Base-by-base conservation (phyloP, 2,797 vertebrate species). In the Fistularia commersonii region DNA sequence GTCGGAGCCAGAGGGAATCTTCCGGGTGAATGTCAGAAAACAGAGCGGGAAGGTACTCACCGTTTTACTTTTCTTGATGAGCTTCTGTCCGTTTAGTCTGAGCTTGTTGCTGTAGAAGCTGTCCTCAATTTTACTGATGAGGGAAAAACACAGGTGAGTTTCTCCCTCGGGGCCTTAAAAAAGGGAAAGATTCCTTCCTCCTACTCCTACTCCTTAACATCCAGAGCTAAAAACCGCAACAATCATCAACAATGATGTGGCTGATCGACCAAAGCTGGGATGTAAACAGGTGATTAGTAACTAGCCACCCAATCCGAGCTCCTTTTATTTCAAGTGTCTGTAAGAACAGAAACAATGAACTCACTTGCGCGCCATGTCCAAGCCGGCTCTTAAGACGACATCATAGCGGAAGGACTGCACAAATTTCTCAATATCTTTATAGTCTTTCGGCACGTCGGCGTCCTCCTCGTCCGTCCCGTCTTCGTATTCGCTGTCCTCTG, bases 1-100 rank as follows among this genome's bases (percentile, higher is more conserved):
- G 8, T 15, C 32, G n/a, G n/a, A 35, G 34, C 8, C n/a, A 0
- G 32, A n/a, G 32, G 14, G 2, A 15, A 42, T 23, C 11, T 1
- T 1, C 0, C 1, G n/a, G 8, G 15, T 8, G 34, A 35, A 14
- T 9, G 14, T 23, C 15, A 44, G 6, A 3, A 9, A 37, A 51
- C 1, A 45, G 7, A 32, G 8, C 8, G 39, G 13, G 39, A n/a
- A 7, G 7, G 2, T 7, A 77, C 93, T 89, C 76, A 98, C 96
- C 68, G 89, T 81, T 94, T 93, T 96, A 76, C 95, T 97, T 85
- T 99, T 99, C 89, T 98, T 99, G 78, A 93, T 90, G 0, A 99
- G 87, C 54, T 89, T 95, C 61, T 93, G 93, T 77, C 95, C 96
- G 8, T 99, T 98, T 55, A 99, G 86, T 68, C 94, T 82, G 68